These are phyloP conservation scores for Azorinus chamasolen DNA, from an alignment of 2,888 invertebrate genomes.

Conservation along the genomic window DNA sequence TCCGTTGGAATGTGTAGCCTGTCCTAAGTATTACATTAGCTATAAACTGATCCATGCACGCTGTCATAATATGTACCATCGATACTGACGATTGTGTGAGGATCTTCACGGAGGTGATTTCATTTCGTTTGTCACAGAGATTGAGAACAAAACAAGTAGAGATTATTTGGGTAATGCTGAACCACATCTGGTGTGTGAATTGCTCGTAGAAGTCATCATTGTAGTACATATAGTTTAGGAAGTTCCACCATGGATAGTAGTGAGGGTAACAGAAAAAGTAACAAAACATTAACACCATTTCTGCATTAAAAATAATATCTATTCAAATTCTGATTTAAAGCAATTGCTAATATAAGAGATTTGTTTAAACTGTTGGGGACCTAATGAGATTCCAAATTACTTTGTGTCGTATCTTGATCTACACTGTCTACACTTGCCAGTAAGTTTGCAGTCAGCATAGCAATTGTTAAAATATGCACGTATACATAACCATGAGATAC, in stretches of 20 bases:
- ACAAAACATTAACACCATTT: too few species aligned
- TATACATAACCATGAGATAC: too few species aligned
- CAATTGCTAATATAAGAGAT: too few species aligned
- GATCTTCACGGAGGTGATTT: conserved; percentile 82
- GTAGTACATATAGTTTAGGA: conserved; percentile 84
- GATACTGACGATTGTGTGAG: conserved; percentile 80
- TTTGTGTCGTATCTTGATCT: too few species aligned
- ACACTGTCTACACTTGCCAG: too few species aligned
- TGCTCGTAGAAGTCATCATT: conserved; percentile 85
- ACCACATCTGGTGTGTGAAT: conserved; percentile 84
- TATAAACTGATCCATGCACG: conserved; percentile 84
- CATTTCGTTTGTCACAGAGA: conserved; percentile 76
- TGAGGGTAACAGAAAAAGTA: conserved; percentile 82
- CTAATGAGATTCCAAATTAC: too few species aligned
- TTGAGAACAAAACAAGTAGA: conserved; percentile 82
- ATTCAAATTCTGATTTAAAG: too few species aligned
- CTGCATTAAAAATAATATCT: too few species aligned
- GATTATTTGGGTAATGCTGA: conserved; percentile 83
- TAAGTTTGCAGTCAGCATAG: too few species aligned
- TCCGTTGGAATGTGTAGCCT: conserved; percentile 81
- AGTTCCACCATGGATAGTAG: conserved; percentile 86
- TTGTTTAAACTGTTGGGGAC: too few species aligned
- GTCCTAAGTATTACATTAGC: conserved; percentile 78
- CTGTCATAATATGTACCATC: conserved; percentile 83
- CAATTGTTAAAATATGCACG: too few species aligned